A percentile compares a stretch with the other conserved stretches of the same genome.
Evolutionary conservation across 2,113 vertebrate genomes (phyloP).

Genomic region (Indicator indicator): DNA sequence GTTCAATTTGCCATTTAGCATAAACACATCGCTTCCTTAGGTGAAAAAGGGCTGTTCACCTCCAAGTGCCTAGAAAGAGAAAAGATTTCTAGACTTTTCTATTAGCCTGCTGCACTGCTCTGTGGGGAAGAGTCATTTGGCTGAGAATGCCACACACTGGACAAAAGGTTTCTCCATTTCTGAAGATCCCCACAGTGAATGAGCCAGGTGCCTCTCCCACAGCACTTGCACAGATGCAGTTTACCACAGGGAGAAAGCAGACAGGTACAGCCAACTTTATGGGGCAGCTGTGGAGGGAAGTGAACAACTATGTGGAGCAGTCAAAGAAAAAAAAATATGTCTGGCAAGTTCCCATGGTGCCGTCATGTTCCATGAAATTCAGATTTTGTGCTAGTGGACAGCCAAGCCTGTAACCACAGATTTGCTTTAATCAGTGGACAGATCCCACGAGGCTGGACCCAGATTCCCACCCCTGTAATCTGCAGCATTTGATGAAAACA

Average conservation of each 20-base stretch:
- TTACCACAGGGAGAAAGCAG: conserved; percentile 28
- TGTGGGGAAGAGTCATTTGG: not conserved
- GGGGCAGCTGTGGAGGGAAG: conserved; percentile 33
- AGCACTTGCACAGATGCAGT: not conserved
- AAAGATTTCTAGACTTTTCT: not conserved
- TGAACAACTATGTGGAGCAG: not conserved
- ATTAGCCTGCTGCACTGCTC: not conserved
- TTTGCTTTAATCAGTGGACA: conserved; percentile 77
- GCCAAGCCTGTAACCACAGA: conserved; percentile 59
- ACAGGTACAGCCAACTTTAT: conserved; percentile 42
- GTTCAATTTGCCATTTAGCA: not conserved
- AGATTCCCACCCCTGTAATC: conserved; percentile 71
- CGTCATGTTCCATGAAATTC: conserved; percentile 65
- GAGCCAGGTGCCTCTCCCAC: conserved; percentile 36
- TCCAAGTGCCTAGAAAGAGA: not conserved
- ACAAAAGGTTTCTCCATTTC: not conserved
- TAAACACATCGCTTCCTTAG: not conserved
- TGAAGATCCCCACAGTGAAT: not conserved
- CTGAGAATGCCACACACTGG: not conserved
- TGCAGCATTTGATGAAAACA: conserved; percentile 75
- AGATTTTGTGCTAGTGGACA: conserved; percentile 69
- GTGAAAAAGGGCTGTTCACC: not conserved
- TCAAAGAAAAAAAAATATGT: conserved; percentile 57
- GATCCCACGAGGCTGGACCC: conserved; percentile 65
- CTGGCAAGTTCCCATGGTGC: conserved; percentile 45